Percentiles rank a stretch among this genome's conserved stretches.
Conservation (phyloP, 2,888 invertebrate genomes). For the Caenorhabditis sp. region DNA sequence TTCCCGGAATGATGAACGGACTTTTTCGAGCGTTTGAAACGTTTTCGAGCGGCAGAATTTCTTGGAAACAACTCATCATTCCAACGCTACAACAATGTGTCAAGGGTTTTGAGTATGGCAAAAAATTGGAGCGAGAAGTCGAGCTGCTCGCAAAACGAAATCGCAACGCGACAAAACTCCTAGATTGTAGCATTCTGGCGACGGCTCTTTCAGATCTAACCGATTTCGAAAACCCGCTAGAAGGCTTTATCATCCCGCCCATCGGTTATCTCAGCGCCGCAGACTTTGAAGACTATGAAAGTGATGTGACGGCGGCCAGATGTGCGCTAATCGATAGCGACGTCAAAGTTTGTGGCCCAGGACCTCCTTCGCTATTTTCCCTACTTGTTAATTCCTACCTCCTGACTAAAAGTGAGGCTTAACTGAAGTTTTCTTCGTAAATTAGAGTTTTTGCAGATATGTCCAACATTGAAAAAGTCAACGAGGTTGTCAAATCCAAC, state of each 20-base stretch:
- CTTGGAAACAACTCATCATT: constrained; percentile 27
- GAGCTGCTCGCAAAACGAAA: constrained; percentile 4
- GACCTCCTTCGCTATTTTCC: constrained; percentile 39
- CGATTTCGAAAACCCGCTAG: constrained; percentile 42
- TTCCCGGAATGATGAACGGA: constrained; percentile 41
- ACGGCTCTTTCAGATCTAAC: constrained; percentile 38
- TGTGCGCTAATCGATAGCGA: constrained; percentile 24
- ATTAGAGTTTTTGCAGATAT: constrained; percentile 17
- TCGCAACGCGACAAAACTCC: background rate
- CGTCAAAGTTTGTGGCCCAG: constrained; percentile 39
- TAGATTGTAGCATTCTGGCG: constrained; percentile 32
- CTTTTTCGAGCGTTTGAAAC: constrained; percentile 30
- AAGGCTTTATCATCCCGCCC: constrained; percentile 36
- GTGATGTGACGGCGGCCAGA: constrained; percentile 20
- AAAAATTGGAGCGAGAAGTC: constrained; percentile 16
- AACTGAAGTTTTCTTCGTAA: background rate
- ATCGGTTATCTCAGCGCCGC: constrained; percentile 28
- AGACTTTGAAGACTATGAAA: constrained; percentile 47
- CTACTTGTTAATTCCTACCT: constrained; percentile 21
- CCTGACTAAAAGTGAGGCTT: constrained; percentile 16
- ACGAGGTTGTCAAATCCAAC: constrained; percentile 19
- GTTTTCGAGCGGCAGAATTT: constrained; percentile 20
- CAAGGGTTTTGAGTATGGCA: constrained; percentile 27
- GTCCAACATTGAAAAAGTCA: constrained; percentile 32
- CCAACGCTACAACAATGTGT: constrained; percentile 34